These are phyloP conservation scores for Collichthys lucidus DNA, from an alignment of 2,113 vertebrate genomes.

Conservation along the genomic window DNA sequence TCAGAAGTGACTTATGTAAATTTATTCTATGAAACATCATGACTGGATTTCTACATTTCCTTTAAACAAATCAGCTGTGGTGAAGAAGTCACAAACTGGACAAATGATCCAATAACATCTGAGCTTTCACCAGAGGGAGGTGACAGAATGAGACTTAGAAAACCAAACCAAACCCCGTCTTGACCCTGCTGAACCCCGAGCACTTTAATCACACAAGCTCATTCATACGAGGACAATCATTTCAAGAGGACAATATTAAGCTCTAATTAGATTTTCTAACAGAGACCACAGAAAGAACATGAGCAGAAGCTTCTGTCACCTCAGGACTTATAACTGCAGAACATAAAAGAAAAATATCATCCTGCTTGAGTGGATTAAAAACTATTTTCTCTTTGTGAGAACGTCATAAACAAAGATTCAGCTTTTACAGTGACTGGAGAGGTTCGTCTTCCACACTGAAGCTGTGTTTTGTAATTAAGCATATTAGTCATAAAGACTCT, in stretches of 20 bases:
- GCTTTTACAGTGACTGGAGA: neutral
- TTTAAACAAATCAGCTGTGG: too few species aligned
- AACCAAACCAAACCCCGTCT: neutral
- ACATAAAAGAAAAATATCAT: constrained; percentile 14
- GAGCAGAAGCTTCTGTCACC: constrained; percentile 17
- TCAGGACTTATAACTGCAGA: constrained; percentile 4
- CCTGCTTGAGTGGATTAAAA: constrained; percentile 2
- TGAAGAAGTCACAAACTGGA: neutral
- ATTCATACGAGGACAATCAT: constrained; percentile 13
- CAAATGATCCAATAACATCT: neutral
- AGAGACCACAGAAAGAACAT: constrained; percentile 1
- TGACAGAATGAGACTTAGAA: neutral
- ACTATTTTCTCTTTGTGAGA: neutral
- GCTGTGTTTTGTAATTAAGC: constrained; percentile 16
- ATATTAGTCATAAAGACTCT: constrained; percentile 20
- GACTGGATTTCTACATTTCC: too few species aligned
- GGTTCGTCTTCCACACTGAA: neutral
- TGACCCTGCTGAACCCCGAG: neutral
- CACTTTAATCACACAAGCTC: constrained; percentile 27
- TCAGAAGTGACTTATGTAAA: neutral
- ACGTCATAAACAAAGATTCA: neutral
- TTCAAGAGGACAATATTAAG: constrained; percentile 19
- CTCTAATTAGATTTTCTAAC: constrained; percentile 21
- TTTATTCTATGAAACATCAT: neutral
- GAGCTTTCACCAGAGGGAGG: neutral